Evolutionary conservation across 2,113 vertebrate species (phyloP), one percentile per base, ranked within the genome.

Genomic region (Scomber colias): DNA sequence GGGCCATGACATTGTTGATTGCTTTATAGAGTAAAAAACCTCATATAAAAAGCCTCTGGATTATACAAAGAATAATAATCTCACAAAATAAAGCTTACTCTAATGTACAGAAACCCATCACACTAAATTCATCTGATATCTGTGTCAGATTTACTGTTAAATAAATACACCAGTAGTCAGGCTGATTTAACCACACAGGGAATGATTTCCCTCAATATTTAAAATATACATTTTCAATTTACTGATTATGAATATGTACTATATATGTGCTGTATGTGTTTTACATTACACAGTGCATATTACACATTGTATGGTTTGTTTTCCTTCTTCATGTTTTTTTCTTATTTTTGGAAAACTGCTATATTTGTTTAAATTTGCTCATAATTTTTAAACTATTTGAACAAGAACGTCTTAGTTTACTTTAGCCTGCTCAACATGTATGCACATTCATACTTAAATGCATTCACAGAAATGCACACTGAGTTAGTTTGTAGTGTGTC

Each of bases 51-150:
- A 35, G 27, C 15, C 60, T 73, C 2, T 61, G 77, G 79, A 84
- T 89, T 86, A 84, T 30, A 67, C 16, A 61, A 71, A 70, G 59
- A 77, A 69, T 85, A 85, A 84, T 84, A 90, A 84, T 86, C 78
- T 73, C 56, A 35, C 6, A 13, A 45, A 77, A 64, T 63, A 63
- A 80, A 74, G 70, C 48, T 53, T 4, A 15, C 67, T 57, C 9
- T 81, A 66, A 78, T 71, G 76, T 86, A 75, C 16, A 56, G 57
- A 75, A 78, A 70, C n/a, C 60, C 65, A 59, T 56, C 61, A 74
- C 54, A 11, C 63, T 68, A 1, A 67, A 72, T 49, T 50, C 3
- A 55, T 48, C 61, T 50, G 44, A 50, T 61, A 45, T 51, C 17
- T 61, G 46, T 24, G 53, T 77, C 45, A 74, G 40, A 75, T 66